phyloP scores from a whole-genome alignment of 2,888 invertebrate genomes.

The Caradrina kadenii region DNA sequence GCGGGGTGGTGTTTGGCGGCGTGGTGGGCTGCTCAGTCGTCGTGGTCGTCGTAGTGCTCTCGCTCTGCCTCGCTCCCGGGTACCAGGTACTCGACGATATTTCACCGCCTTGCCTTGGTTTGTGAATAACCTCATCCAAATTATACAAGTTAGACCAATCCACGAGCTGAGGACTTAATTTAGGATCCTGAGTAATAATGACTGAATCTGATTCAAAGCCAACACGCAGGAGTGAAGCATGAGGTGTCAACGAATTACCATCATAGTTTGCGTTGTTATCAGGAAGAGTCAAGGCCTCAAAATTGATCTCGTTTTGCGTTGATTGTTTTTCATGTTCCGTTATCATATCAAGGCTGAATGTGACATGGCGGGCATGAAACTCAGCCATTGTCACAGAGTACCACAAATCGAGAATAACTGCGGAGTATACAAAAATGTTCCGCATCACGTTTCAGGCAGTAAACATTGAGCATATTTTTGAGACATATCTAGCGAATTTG shows the following conservation, averaged over 20 bases:
- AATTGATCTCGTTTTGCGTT: background rate
- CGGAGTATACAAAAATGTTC: constrained; percentile 13
- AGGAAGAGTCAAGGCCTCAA: background rate
- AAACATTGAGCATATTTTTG: constrained; percentile 12
- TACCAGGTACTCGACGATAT: constrained; percentile 32
- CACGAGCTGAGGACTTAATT: constrained; percentile 1
- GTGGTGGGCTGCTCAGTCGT: background rate
- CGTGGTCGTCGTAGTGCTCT: background rate
- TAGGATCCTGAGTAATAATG: background rate
- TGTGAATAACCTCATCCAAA: background rate
- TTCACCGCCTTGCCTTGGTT: background rate
- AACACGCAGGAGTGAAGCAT: background rate
- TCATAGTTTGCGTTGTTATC: background rate
- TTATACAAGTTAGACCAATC: constrained; percentile 5
- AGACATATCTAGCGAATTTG: background rate
- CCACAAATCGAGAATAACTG: constrained; percentile 21
- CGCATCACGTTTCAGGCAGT: constrained; percentile 39
- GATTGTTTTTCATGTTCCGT: too few species aligned
- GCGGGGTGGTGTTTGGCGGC: background rate
- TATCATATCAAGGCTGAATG: background rate
- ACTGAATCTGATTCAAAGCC: background rate
- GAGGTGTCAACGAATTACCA: background rate
- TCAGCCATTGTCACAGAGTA: constrained; percentile 11
- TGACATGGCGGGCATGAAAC: constrained; percentile 14
- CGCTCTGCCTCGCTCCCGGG: background rate